These are phyloP conservation scores for Eupithecia pulchellata DNA, from an alignment of 2,888 invertebrate species.

Conservation along the genomic window DNA sequence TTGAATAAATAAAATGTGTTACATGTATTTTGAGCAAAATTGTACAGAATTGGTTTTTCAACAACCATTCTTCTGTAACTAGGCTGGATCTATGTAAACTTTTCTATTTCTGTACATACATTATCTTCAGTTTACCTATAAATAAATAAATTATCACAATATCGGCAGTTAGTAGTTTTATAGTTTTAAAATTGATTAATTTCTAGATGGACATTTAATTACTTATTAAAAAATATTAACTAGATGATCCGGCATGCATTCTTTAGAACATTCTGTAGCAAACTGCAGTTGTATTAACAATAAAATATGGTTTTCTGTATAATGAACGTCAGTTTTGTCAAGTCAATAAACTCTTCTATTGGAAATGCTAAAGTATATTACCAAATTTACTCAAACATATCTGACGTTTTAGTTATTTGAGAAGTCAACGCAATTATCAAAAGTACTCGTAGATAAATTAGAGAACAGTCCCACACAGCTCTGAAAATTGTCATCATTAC, in stretches of 20 bases:
- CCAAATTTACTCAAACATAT: slow-evolving; percentile 10
- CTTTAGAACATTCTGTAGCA: slow-evolving; percentile 34
- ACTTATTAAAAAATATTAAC: neutral
- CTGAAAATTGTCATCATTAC: too few species aligned
- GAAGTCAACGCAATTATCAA: neutral
- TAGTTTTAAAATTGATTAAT: slow-evolving; percentile 34
- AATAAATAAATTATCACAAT: slow-evolving; percentile 53
- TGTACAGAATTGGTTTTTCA: slow-evolving; percentile 18
- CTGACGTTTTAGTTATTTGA: neutral
- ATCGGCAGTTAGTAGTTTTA: slow-evolving; percentile 54
- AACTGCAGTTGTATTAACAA: slow-evolving; percentile 37
- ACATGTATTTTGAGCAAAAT: slow-evolving; percentile 35
- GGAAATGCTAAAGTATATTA: slow-evolving; percentile 34
- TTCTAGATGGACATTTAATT: slow-evolving; percentile 35
- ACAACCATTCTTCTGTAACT: neutral
- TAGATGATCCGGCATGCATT: slow-evolving; percentile 28
- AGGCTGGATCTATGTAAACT: slow-evolving; percentile 6
- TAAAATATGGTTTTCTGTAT: slow-evolving; percentile 30
- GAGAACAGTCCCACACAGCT: too few species aligned
- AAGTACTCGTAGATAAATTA: too few species aligned
- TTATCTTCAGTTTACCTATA: slow-evolving; percentile 32
- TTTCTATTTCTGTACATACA: slow-evolving; percentile 17
- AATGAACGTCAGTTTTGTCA: slow-evolving; percentile 23
- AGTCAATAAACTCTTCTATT: slow-evolving; percentile 32
- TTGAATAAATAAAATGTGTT: slow-evolving; percentile 24